Base-by-base conservation (phyloP, 2,888 invertebrate species). In the Cepaea hortensis region DNA sequence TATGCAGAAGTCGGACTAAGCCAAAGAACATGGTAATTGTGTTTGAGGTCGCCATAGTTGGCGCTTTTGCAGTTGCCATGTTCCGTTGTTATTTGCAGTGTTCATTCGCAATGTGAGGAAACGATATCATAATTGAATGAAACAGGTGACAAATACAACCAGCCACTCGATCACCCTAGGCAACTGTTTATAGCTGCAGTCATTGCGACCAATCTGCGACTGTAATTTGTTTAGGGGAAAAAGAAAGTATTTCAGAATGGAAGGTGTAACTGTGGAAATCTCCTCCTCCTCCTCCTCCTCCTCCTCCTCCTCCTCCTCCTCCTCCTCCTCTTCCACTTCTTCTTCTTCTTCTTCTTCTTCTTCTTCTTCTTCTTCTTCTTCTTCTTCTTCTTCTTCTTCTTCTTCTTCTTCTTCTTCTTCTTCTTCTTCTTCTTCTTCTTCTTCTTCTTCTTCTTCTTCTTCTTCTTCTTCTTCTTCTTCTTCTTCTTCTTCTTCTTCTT, bases 381-480 rank as follows among this genome's bases (percentile, higher is more conserved):
- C 18, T 9, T 9, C 13, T n/a, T 9, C 5, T 15, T 15, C 6
- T 68, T 6, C 18, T 68, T 68, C 18, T n/a, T 18, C 5, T 68
- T 6, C 13, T 68, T 68, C 4, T 68, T 68, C 13, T 7, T 68
- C 13, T 68, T 4, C 13, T 15, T 65, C 65, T 65, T 65, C 18
- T 18, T 65, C n/a, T 20, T n/a, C n/a, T 68, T 68, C 68, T 68
- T 68, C n/a, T n/a, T 68, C n/a, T 20, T n/a, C n/a, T 68, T 68
- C 68, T 68, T 68, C n/a, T n/a, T 68, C n/a, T 20, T n/a, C n/a
- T 68, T 68, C 68, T 68, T 68, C n/a, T n/a, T 68, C n/a, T 68
- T n/a, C n/a, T 68, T 68, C 68, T 68, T 68, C 15, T n/a, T 68
- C n/a, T 20, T n/a, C n/a, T 20, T 68, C 68, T 68, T 68, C n/a